Base-by-base conservation (phyloP, 2,113 vertebrate species). In the Tragulus kanchil region DNA sequence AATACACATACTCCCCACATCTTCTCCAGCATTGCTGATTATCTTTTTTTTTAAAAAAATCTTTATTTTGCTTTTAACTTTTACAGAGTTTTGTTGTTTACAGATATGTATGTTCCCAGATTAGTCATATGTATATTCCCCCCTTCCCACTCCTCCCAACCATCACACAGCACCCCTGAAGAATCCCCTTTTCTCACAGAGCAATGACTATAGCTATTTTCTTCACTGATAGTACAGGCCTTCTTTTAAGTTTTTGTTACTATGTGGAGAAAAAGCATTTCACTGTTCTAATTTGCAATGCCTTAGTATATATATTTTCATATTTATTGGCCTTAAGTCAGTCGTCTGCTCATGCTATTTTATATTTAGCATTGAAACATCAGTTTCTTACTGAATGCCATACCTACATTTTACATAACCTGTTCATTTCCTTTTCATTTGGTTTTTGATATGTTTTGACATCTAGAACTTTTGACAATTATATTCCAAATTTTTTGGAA, bases 371-470 rank as follows among this genome's bases (percentile, higher is more conserved):
- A 14, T 50, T 89, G 58, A 54, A 85, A 78, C 77, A 6, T 75
- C 36, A 87, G 8, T 71, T 93, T 89, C 15, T 90, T 94, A 62
- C 7, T 85, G 42, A 96, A 85, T 89, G 42, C 28, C 36, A 13
- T 89, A 61, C 48, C 31, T 93, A 48, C 36, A 54, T 89, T 93
- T 94, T 94, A 89, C 16, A 78, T 92, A 90, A 90, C 28, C 21
- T 52, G 6, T 93, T 93, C 9, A 84, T 97, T 94, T 86, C 3
- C n/a, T 86, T 85, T 91, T 91, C 25, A 42, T 85, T 67, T 85
- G 93, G 48, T 56, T 89, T 97, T 88, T 85, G 12, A 62, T 95
- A 26, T 93, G 19, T 94, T 95, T 91, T 95, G n/a, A n/a, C 65
- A 93, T 85, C 13, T 78, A 81, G 83, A 78, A 81, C n/a, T 96